These are phyloP conservation scores for Ciconia nigra DNA, from an alignment of 2,797 vertebrate genomes.

Conservation along the genomic window DNA sequence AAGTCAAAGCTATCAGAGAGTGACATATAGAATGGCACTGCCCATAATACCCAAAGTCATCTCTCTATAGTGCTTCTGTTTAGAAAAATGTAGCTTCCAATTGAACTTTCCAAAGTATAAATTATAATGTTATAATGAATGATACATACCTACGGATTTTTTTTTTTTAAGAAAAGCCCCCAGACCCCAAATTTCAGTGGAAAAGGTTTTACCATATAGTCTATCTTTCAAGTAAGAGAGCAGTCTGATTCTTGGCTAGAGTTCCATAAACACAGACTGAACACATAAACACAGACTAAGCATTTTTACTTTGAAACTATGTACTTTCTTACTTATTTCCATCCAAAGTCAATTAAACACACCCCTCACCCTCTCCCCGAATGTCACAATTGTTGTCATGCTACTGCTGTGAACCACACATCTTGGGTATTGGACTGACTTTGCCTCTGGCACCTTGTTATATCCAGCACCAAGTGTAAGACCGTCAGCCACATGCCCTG, in stretches of 20 bases:
- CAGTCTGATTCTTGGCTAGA: neutral
- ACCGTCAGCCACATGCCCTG: neutral
- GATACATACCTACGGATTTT: neutral
- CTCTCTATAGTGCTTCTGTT: neutral
- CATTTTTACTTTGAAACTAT: neutral
- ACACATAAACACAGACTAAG: neutral
- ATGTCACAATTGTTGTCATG: neutral
- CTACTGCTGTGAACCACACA: neutral
- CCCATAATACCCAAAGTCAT: neutral
- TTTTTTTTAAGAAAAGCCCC: neutral
- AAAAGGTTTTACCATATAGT: neutral
- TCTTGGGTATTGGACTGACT: neutral
- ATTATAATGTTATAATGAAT: neutral
- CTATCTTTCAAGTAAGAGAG: neutral
- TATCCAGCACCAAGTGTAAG: neutral
- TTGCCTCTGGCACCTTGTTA: neutral
- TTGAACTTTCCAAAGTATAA: neutral
- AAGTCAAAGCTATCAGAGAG: neutral
- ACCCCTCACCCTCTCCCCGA: fast-evolving
- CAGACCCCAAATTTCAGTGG: neutral
- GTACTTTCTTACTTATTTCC: neutral
- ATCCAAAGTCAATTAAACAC: neutral
- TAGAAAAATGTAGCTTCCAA: neutral
- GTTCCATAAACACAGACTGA: neutral
- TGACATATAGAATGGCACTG: neutral